Conservation (phyloP, 2,113 vertebrate genomes). For the Vulpes lagopus region DNA sequence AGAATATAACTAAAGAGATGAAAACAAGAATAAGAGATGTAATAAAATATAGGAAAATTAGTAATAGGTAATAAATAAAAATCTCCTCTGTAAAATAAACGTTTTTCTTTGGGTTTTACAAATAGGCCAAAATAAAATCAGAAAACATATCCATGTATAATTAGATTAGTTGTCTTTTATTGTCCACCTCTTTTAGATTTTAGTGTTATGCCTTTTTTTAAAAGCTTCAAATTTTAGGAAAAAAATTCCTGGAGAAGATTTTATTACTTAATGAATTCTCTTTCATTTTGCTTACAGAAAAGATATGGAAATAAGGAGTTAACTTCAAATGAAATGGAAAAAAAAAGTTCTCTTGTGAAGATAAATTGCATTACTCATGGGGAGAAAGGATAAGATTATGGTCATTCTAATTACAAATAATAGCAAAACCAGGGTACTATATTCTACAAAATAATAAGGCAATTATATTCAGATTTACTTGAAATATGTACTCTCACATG, state of each 20-base stretch:
- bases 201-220: not conserved
- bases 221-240: not conserved
- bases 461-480: constrained; percentile 32
- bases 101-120: not conserved
- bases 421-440: not conserved
- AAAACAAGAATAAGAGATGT: not conserved
- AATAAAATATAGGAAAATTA: not conserved
- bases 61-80: not conserved
- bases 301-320: not conserved
- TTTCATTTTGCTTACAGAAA: not conserved
- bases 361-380: not conserved
- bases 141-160: not conserved
- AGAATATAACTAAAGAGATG: not conserved
- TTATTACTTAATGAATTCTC: not conserved
- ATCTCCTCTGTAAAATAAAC: not conserved
- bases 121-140: not conserved
- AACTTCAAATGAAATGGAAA: not conserved
- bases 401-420: not conserved
- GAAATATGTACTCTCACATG: not conserved
- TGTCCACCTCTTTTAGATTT: not conserved
- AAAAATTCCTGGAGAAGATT: not conserved
- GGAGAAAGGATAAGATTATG: not conserved
- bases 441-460: not conserved
- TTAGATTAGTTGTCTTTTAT: not conserved
- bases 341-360: not conserved